Base-by-base conservation (phyloP, 2,888 invertebrate species). In the Amiota mariae region DNA sequence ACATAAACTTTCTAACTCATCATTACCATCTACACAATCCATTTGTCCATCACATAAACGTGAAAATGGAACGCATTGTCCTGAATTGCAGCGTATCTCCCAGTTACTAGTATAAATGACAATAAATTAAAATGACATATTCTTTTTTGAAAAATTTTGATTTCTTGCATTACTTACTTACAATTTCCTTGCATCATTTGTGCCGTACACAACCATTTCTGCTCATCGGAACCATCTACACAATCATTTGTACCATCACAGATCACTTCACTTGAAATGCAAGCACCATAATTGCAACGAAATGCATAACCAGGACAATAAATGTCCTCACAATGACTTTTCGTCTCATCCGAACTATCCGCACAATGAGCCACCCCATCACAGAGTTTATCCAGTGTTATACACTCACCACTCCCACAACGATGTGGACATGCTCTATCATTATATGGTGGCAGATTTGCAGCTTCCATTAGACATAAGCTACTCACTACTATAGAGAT, bases 261-360 rank as follows among this genome's bases (percentile, higher is more conserved):
- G 2, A 79, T 72, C 15, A 72, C 72, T 3, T 73, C 48, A 56
- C 71, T 72, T n/a, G 79, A 67, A 15, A 78, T 68, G 12, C 78
- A 78, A 1, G 78, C 78, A 18, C 78, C 78, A 59, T 78, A 79
- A n/a, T 48, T 79, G 48, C 78, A 78, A 3, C 77, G 77, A 18
- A 79, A 78, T 8, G 61, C 61, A 20, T 79, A 77, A 13, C 73
- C 78, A n/a, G 79, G 78, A 67, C 78, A 78, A 71, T 63, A 75
- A 47, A 75, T 49, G 8, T 73, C 59, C 11, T 66, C 36, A 48
- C 78, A 78, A 67, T 71, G n/a, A 10, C 24, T 46, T 1, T 15
- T 18, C 4, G 77, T 78, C 59, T 78, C 78, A 70, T 79, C 78
- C 24, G 79, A 77, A 20, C 56, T 75, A 24, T 78, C 78, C 51